A percentile compares a stretch with the other conserved stretches of the same genome.
Evolutionary conservation across 2,113 vertebrate genomes (phyloP).

Genomic region (Heliornis fulica): DNA sequence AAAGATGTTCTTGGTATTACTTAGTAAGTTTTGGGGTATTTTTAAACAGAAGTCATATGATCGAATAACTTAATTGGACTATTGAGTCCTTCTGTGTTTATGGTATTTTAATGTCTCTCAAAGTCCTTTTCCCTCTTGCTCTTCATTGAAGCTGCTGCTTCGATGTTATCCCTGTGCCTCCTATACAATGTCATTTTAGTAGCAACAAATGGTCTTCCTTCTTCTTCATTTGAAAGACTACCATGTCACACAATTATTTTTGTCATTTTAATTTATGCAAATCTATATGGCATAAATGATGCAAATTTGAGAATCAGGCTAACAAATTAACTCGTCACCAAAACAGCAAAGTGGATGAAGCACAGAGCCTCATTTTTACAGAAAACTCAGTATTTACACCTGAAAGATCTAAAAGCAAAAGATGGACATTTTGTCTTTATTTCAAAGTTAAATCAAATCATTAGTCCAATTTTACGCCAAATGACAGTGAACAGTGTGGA

Average conservation of each 20-base stretch:
- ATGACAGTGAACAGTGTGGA: background rate
- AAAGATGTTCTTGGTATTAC: background rate
- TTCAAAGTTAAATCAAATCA: background rate
- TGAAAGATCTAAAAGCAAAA: background rate
- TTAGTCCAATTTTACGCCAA: background rate
- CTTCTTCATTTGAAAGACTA: background rate
- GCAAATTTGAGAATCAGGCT: background rate
- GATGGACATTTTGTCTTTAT: background rate
- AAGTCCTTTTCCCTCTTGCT: background rate
- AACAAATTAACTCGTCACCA: background rate
- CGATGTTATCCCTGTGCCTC: background rate
- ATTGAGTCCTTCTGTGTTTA: background rate
- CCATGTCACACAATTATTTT: background rate
- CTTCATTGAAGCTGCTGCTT: background rate
- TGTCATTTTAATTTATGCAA: background rate
- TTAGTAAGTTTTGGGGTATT: background rate
- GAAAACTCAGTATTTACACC: background rate
- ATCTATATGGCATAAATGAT: background rate
- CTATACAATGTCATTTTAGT: fast-evolving
- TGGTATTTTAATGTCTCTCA: background rate
- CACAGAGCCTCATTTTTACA: background rate
- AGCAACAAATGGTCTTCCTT: background rate
- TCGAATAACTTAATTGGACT: background rate
- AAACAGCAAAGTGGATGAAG: background rate
- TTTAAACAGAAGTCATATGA: background rate